A percentile compares a stretch with the other conserved stretches of the same genome.
phyloP scores from a whole-genome alignment of 2,888 invertebrate genomes.

The Synanthedon myopaeformis region DNA sequence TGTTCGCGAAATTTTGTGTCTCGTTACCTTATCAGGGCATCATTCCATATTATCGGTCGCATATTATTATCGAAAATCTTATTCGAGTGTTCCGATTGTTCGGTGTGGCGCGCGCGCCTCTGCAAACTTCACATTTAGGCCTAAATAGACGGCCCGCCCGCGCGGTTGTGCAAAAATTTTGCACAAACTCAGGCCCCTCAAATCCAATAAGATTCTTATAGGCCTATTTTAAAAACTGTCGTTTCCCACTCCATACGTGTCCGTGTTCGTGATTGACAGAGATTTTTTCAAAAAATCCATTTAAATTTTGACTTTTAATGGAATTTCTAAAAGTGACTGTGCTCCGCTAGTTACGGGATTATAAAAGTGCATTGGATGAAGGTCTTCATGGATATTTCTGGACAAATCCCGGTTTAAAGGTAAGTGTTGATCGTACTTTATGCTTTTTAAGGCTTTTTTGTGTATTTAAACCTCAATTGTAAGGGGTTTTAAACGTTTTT shows the following conservation, averaged over 20 bases:
- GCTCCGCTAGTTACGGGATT: constrained; percentile 15
- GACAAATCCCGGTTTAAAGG: constrained; percentile 15
- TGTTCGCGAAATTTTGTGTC: constrained; percentile 8
- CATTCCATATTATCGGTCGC: constrained; percentile 16
- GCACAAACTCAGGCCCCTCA: constrained; percentile 32
- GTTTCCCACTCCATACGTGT: constrained; percentile 17
- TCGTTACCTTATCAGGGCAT: constrained; percentile 36
- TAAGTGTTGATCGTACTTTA: constrained; percentile 31
- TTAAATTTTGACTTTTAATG: constrained; percentile 23
- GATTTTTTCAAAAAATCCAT: constrained; percentile 21
- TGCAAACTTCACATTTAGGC: constrained; percentile 30
- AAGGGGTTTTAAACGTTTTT: constrained; percentile 6
- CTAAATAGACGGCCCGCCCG: constrained; percentile 39
- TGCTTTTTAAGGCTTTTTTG: constrained; percentile 5
- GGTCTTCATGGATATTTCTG: constrained; percentile 20
- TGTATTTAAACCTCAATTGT: constrained; percentile 2
- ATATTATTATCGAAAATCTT: constrained; percentile 20
- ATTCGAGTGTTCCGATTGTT: constrained; percentile 14
- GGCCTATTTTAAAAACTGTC: constrained; percentile 50
- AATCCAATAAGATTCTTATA: constrained; percentile 64
- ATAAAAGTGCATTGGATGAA: constrained; percentile 9
- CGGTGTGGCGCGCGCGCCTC: constrained; percentile 11
- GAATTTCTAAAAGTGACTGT: constrained; percentile 34
- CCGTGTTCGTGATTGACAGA: constrained; percentile 25
- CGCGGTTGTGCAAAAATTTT: constrained; percentile 45